Evolutionary conservation across 2,888 invertebrate species (phyloP).

Genomic region (Leptinotarsa rubiginosa): DNA sequence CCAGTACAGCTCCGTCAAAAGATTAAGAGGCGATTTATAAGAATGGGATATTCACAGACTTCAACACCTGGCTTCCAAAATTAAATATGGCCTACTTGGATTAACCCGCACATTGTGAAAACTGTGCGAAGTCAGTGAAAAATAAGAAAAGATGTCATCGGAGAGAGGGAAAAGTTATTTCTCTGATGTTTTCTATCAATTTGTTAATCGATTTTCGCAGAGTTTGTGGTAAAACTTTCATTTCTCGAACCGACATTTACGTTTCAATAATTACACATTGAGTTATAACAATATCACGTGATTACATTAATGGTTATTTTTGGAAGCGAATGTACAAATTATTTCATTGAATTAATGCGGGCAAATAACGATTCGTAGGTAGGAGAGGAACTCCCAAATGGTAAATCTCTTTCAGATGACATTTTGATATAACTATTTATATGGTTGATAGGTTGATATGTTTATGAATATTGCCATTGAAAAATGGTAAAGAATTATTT

Average conservation of each 20-base stretch:
- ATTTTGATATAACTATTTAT: not conserved
- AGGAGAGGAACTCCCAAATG: constrained; percentile 1
- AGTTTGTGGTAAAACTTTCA: constrained; percentile 10
- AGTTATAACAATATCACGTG: constrained; percentile 47
- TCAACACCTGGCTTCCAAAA: constrained; percentile 54
- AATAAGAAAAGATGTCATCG: not conserved
- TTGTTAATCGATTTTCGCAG: constrained; percentile 6
- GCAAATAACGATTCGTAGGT: constrained; percentile 7
- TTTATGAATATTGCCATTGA: too few relatives aligned
- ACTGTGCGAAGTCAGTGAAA: not conserved
- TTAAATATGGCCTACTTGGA: constrained; percentile 60
- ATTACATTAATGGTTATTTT: constrained; percentile 44
- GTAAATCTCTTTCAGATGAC: not conserved
- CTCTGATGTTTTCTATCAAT: not conserved
- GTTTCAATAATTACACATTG: constrained; percentile 38
- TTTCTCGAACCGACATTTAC: constrained; percentile 23
- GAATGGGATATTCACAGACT: constrained; percentile 41
- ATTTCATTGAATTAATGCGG: constrained; percentile 26
- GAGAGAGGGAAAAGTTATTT: not conserved
- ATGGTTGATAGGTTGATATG: too few relatives aligned
- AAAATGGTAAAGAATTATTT: not conserved
- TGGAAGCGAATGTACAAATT: constrained; percentile 43
- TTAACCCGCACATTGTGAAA: constrained; percentile 15
- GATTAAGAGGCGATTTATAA: constrained; percentile 34
- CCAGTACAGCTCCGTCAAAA: constrained; percentile 41